Percentiles rank a stretch among this genome's conserved stretches.
Conservation (phyloP, 37 sponge, comb jelly and placozoan genomes). For the Crambe crambe region DNA sequence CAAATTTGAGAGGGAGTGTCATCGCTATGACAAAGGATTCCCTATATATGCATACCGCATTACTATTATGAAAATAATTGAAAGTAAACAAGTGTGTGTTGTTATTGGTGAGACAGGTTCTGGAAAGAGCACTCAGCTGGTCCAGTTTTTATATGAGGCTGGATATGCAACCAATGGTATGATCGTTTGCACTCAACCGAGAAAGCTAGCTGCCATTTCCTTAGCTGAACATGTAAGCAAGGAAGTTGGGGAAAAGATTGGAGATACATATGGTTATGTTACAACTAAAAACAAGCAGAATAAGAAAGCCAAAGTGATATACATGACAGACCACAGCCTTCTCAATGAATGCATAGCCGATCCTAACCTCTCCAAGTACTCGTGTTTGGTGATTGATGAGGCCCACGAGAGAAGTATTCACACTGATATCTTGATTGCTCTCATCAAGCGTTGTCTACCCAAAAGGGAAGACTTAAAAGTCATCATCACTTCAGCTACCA, state of each 20-base stretch:
- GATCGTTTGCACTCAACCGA: slow-evolving; percentile 82
- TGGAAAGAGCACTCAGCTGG: slow-evolving; percentile 92
- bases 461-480: slow-evolving; percentile 61
- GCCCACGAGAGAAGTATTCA: slow-evolving; percentile 87
- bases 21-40: slow-evolving; percentile 32
- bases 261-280: slow-evolving; percentile 53
- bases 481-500: slow-evolving; percentile 87
- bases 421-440: slow-evolving; percentile 74
- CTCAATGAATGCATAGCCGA: slow-evolving; percentile 70
- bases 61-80: slow-evolving; percentile 42
- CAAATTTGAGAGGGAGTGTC: slow-evolving; percentile 40
- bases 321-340: slow-evolving; percentile 70
- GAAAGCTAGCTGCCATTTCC: slow-evolving; percentile 83
- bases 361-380: slow-evolving; percentile 36
- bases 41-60: slow-evolving; percentile 55
- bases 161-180: slow-evolving; percentile 49
- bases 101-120: slow-evolving; percentile 91
- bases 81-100: slow-evolving; percentile 50
- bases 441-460: slow-evolving; percentile 67
- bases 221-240: slow-evolving; percentile 76
- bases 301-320: slow-evolving; percentile 37
- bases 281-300: slow-evolving; percentile 36
- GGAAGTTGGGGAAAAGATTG: slow-evolving; percentile 56
- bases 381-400: slow-evolving; percentile 82
- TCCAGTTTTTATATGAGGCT: slow-evolving; percentile 86